Evolutionary conservation across 2,888 invertebrate species (phyloP).

Genomic region (Vesta saturnalis): DNA sequence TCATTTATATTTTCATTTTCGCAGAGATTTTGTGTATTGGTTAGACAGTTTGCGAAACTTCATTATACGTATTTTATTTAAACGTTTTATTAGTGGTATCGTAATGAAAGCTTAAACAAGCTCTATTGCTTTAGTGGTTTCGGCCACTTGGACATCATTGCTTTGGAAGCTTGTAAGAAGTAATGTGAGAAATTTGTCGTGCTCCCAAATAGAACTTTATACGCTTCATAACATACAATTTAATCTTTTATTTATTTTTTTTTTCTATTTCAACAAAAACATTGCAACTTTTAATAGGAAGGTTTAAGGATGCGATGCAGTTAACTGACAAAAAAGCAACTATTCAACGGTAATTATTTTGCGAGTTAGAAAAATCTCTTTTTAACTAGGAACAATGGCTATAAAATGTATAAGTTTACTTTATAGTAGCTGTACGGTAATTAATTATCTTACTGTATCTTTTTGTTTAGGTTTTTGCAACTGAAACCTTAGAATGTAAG

Average conservation of each 20-base stretch:
- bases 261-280: too few species aligned
- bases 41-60: neutral
- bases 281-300: too few species aligned
- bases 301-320: too few species aligned
- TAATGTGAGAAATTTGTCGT: slow-evolving; percentile 10
- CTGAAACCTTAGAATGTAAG: too few species aligned
- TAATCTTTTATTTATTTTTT: neutral
- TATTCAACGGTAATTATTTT: too few species aligned
- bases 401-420: too few species aligned
- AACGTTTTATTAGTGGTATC: neutral
- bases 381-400: too few species aligned
- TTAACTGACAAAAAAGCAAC: too few species aligned
- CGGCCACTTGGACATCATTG: slow-evolving; percentile 17
- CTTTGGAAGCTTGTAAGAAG: slow-evolving; percentile 4
- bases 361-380: too few species aligned
- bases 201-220: slow-evolving; percentile 8
- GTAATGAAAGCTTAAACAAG: slow-evolving; percentile 6
- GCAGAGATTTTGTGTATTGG: neutral
- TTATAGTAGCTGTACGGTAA: too few species aligned
- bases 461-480: too few species aligned
- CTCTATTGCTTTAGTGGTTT: slow-evolving; percentile 17
- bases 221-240: slow-evolving; percentile 2
- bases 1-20: neutral
- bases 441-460: too few species aligned
- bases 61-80: neutral